These are phyloP conservation scores for Hylaeus volcanicus DNA, from an alignment of 1,140 invertebrate species.

Conservation along the genomic window DNA sequence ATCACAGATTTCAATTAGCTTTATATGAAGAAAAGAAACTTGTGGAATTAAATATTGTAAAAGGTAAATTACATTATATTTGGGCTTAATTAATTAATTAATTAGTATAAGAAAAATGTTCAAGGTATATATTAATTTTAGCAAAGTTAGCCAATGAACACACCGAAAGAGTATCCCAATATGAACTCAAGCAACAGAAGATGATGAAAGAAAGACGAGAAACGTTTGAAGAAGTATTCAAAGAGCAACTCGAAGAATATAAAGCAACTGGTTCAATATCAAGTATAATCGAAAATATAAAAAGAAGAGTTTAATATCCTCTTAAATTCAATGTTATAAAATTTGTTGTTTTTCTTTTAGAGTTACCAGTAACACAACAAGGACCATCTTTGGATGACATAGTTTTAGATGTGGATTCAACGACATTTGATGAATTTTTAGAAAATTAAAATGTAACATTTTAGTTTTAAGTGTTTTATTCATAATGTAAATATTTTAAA, in stretches of 20 bases:
- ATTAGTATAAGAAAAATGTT: neutral
- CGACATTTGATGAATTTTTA: conserved; percentile 82
- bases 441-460: conserved; percentile 66
- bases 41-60: conserved; percentile 81
- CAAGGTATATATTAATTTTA: conserved; percentile 67
- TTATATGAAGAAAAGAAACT: conserved; percentile 85
- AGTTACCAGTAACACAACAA: conserved; percentile 65
- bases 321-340: conserved; percentile 36
- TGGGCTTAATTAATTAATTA: neutral
- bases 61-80: conserved; percentile 82
- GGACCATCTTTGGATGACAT: conserved; percentile 81
- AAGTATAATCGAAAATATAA: conserved; percentile 77
- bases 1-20: conserved; percentile 84
- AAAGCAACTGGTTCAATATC: conserved; percentile 84
- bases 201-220: conserved; percentile 84
- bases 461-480: neutral
- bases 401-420: conserved; percentile 80
- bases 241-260: conserved; percentile 84
- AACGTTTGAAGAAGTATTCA: conserved; percentile 86
- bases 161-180: conserved; percentile 81
- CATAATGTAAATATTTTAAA: neutral
- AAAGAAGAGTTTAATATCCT: conserved; percentile 19
- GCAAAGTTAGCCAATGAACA: conserved; percentile 83
- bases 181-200: conserved; percentile 82
- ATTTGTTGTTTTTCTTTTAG: conserved; percentile 64